phyloP scores from a whole-genome alignment of 1,140 invertebrate species.

The Panonychus citri region DNA sequence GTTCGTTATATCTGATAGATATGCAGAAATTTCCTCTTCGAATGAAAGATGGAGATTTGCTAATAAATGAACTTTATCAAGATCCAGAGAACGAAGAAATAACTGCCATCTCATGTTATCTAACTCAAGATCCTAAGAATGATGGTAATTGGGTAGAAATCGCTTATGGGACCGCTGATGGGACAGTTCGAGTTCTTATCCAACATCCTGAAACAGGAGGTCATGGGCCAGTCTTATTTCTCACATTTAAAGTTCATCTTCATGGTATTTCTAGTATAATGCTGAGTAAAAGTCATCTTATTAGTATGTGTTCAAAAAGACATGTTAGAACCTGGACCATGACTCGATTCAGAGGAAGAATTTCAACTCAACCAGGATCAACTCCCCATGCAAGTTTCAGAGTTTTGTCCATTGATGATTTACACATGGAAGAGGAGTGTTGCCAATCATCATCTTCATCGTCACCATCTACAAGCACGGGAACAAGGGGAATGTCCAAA shows the following conservation, averaged over 20 bases:
- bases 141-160: constrained; percentile 99
- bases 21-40: constrained; percentile 97
- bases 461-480: not conserved
- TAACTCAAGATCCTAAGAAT: constrained; percentile 73
- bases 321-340: constrained; percentile 91
- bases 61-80: constrained; percentile 86
- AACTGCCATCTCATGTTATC: constrained; percentile 91
- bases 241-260: constrained; percentile 83
- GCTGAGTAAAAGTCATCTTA: constrained; percentile 82
- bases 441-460: not conserved
- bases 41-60: constrained; percentile 95
- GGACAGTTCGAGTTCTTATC: constrained; percentile 77
- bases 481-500: no score
- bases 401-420: constrained; percentile 68
- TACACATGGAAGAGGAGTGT: constrained; percentile 25
- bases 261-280: constrained; percentile 85
- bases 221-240: constrained; percentile 86
- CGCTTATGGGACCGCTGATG: constrained; percentile 69
- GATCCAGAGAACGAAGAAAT: constrained; percentile 85
- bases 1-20: constrained; percentile 32
- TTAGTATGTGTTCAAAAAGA: constrained; percentile 34
- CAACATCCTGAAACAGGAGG: constrained; percentile 96
- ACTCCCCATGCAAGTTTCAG: constrained; percentile 90
- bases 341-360: constrained; percentile 75
- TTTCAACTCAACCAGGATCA: constrained; percentile 89